These are phyloP conservation scores for Ptilonorhynchus violaceus DNA, from an alignment of 2,113 vertebrate genomes.

Conservation along the genomic window DNA sequence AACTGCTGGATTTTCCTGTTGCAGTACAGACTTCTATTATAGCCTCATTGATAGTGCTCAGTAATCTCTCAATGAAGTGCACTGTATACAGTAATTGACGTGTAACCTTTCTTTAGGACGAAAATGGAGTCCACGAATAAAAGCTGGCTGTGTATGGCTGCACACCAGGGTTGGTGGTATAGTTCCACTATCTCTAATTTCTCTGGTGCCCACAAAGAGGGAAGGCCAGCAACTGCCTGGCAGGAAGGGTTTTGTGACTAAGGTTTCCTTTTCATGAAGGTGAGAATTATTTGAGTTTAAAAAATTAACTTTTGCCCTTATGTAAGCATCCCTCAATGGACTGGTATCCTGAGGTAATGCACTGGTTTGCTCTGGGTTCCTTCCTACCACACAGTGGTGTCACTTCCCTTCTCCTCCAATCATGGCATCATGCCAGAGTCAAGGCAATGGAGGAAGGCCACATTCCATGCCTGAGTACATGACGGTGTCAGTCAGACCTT, in stretches of 20 bases:
- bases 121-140: not conserved
- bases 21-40: not conserved
- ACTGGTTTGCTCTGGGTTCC: not conserved
- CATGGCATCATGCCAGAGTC: not conserved
- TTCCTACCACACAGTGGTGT: not conserved
- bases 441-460: not conserved
- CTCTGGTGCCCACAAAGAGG: not conserved
- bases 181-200: not conserved
- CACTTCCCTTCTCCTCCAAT: not conserved
- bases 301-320: not conserved
- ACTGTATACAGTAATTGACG: not conserved
- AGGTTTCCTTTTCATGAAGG: not conserved
- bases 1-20: slow-evolving; percentile 17
- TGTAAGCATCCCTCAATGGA: not conserved
- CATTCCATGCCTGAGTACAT: not conserved
- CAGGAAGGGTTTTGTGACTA: not conserved
- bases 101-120: not conserved
- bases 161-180: not conserved
- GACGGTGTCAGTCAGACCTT: rapidly evolving
- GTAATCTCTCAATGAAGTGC: slow-evolving; percentile 21
- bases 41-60: not conserved
- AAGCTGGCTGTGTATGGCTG: not conserved
- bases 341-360: not conserved
- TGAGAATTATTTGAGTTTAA: not conserved
- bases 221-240: not conserved